Evolutionary conservation across 1,140 invertebrate genomes (phyloP), one percentile per base, ranked within the genome.

Genomic region (Asbolus verrucosus): DNA sequence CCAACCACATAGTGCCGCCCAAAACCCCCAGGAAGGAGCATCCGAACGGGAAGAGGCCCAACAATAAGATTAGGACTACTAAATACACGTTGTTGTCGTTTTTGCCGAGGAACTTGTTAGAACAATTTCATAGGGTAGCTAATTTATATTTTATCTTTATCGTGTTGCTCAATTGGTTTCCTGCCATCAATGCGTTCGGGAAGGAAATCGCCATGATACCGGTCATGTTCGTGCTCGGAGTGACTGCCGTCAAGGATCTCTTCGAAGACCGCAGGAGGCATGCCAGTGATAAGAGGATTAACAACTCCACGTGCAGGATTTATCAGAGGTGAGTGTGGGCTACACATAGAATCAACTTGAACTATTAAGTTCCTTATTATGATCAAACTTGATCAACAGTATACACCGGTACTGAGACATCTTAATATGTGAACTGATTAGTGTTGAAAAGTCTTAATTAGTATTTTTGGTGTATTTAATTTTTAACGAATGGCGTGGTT

Each of bases 81-180:
- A 98, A 98, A 84, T 99, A 99, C 81, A 97, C 95, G 3, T 77
- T 94, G 24, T 84, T 98, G 24, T 96, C 93, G 76, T 99, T 99
- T 83, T 84, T 99, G 76, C 96, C 97, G 6, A 96, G 97, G 81
- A 99, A 99, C 84, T 83, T 99, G 15, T 89, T 98, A 80, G 97
- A 99, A 84, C 97, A 99, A 83, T 98, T 98, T 84, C 95, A 97
- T 83, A 89, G 96, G 19, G 94, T 98, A 79, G 97, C 97, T 31
- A 99, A 99, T 86, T 85, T 98, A 70, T 99, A 99, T 84, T 99
- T 99, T 84, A 92, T 99, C 77, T 94, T 97, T 79, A 98, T 99
- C 76, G 94, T 98, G 63, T 84, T 98, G 69, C 85, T 97, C 38
- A 98, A 98, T 83, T 98, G 94, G 94, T 90, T 98, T 76, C 95